Evolutionary conservation across 2,113 vertebrate genomes (phyloP), one percentile per base, ranked within the genome.

Genomic region (Aviceda subcristata): DNA sequence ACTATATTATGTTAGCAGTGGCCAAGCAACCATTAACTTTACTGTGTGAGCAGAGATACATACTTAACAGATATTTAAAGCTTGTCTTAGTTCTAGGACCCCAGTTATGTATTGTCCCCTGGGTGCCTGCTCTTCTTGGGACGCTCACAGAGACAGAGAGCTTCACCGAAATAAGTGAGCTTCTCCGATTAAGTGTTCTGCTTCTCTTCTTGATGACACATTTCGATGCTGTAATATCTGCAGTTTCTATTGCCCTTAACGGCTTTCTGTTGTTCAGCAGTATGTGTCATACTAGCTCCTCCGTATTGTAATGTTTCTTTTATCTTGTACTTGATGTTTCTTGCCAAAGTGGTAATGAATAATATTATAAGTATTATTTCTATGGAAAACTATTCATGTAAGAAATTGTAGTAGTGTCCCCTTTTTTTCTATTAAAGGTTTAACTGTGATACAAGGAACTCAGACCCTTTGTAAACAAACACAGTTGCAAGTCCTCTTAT

Each of bases 301-400:
- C 38, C 19, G 4, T 48, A 46, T 8, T 60, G 55, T 34, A 63
- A 53, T 56, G 17, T 63, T 88, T 79, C 34, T 75, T 22, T 80
- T 62, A 59, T 43, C 19, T 71, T 75, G n/a, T 71, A 30, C 11
- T 59, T 67, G 23, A 20, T 46, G 26, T 63, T 76, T 86, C n/a
- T 80, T 1, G 0, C 22, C 57, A 63, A 46, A 0, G 0, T 56
- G 21, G 27, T 66, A 83, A 55, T 2, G 3, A 81, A 56, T 36
- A 73, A 41, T 53, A 41, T 21, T 57, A 1, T 29, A 68, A 41
- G 10, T 69, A 64, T 83, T 88, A 39, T 19, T 75, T 67, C 34
- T 29, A 4, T 48, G 22, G 39, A 62, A 85, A 85, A n/a, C 29
- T 48, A 16, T 36, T 64, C 8, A 11, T 10, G 3, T 50, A 53